Percentiles rank a stretch among this genome's conserved stretches.
Evolutionary conservation across 2,113 vertebrate species (phyloP).

Genomic region (Nibea albiflora): DNA sequence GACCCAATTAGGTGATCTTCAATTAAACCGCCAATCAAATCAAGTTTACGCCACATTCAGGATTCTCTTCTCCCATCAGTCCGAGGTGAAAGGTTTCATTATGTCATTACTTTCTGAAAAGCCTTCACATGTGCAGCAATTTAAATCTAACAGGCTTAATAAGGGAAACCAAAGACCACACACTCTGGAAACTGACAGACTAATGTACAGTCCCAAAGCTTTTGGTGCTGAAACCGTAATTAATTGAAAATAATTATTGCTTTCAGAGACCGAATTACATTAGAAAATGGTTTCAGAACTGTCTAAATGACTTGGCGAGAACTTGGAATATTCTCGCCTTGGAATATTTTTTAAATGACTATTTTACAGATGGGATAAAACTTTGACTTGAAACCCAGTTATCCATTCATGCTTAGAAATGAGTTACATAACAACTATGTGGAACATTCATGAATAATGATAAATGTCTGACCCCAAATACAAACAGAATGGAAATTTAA

Average conservation of each 20-base stretch:
- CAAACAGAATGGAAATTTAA: not conserved
- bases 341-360: slow-evolving; percentile 24
- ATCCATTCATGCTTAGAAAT: slow-evolving; percentile 27
- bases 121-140: slow-evolving; percentile 50
- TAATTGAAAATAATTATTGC: slow-evolving; percentile 73
- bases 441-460: slow-evolving; percentile 5
- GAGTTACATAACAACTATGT: slow-evolving; percentile 9
- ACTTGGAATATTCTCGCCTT: slow-evolving; percentile 35
- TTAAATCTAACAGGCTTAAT: slow-evolving; percentile 60
- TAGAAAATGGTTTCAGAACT: slow-evolving; percentile 41
- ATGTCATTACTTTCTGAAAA: slow-evolving; percentile 68
- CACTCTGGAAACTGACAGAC: slow-evolving; percentile 45
- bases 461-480: not conserved
- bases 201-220: slow-evolving; percentile 53
- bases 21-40: slow-evolving; percentile 62
- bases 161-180: slow-evolving; percentile 40
- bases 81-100: slow-evolving; percentile 72
- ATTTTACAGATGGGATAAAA: slow-evolving; percentile 17
- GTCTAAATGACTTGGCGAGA: slow-evolving; percentile 30
- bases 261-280: slow-evolving; percentile 57
- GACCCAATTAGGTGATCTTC: slow-evolving; percentile 23
- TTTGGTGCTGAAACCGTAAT: slow-evolving; percentile 62
- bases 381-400: slow-evolving; percentile 20
- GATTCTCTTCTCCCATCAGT: slow-evolving; percentile 55
- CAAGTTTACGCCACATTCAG: slow-evolving; percentile 20